Evolutionary conservation across 1,140 invertebrate genomes (phyloP).

Genomic region (Phymorhynchus buccinoides): DNA sequence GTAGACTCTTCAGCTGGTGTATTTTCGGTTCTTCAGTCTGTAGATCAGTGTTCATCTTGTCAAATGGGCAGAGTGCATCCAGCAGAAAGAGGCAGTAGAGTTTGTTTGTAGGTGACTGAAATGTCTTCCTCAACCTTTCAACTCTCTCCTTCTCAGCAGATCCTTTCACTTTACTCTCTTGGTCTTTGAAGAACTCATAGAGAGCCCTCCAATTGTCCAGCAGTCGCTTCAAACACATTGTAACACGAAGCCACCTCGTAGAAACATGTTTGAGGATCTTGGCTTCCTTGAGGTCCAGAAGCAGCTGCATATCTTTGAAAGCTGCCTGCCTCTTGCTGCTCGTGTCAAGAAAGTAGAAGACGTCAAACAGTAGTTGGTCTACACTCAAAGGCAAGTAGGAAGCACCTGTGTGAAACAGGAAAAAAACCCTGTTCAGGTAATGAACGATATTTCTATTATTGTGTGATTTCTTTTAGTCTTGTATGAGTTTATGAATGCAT

Average conservation of each 20-base stretch:
- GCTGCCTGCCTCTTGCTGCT: not conserved
- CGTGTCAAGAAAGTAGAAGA: slow-evolving; percentile 24
- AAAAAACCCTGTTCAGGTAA: not conserved
- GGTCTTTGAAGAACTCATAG: not conserved
- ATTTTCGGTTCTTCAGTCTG: not conserved
- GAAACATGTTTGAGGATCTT: slow-evolving; percentile 27
- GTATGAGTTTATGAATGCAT: no score
- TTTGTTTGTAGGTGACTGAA: slow-evolving; percentile 10
- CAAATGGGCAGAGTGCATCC: not conserved
- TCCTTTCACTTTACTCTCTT: not conserved
- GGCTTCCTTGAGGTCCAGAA: not conserved
- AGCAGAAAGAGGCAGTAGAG: slow-evolving; percentile 25
- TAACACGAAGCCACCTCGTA: slow-evolving; percentile 6
- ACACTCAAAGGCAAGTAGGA: not conserved
- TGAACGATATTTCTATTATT: no score
- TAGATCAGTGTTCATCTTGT: slow-evolving; percentile 1
- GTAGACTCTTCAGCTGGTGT: not conserved
- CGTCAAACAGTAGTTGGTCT: not conserved
- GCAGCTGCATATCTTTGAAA: not conserved
- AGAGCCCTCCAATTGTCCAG: not conserved
- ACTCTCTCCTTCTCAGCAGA: not conserved
- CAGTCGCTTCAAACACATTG: not conserved
- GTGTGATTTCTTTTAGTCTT: no score
- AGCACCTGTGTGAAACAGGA: not conserved
- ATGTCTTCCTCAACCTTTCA: not conserved